Evolutionary conservation across 2,888 invertebrate genomes (phyloP).

Genomic region (Heliconius charithonia): DNA sequence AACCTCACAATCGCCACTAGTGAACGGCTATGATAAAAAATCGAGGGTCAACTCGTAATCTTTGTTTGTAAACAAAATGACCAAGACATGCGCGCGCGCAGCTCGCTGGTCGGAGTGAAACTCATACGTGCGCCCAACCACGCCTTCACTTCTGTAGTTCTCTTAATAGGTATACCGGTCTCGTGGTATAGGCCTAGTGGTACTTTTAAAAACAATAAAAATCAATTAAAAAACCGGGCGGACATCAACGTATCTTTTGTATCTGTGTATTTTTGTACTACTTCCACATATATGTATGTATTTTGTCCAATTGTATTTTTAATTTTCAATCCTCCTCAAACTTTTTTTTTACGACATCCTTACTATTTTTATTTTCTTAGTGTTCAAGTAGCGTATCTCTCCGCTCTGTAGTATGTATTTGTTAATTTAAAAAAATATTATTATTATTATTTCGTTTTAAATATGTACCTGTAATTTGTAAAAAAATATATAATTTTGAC

Average conservation of each 20-base stretch:
- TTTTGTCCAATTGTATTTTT: no score
- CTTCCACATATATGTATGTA: no score
- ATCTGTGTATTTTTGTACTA: not conserved
- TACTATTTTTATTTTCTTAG: no score
- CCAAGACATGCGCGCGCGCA: conserved; percentile 38
- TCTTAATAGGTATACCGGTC: conserved; percentile 9
- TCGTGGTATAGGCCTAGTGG: not conserved
- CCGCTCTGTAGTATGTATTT: not conserved
- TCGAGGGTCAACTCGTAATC: conserved; percentile 22
- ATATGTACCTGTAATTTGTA: not conserved
- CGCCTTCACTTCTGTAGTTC: conserved; percentile 24
- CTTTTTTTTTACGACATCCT: not conserved
- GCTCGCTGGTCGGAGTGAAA: conserved; percentile 46
- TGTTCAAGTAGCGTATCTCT: not conserved
- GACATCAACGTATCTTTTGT: not conserved
- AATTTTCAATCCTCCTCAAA: not conserved
- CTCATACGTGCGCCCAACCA: conserved; percentile 35
- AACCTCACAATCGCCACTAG: conserved; percentile 19
- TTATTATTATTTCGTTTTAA: not conserved
- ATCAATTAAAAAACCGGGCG: not conserved
- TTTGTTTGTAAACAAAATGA: conserved; percentile 61
- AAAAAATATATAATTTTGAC: not conserved
- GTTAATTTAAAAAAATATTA: no score
- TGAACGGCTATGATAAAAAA: conserved; percentile 33
- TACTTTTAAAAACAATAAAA: not conserved